Evolutionary conservation across 2,113 vertebrate genomes (phyloP).

Genomic region (Centrocercus urophasianus): DNA sequence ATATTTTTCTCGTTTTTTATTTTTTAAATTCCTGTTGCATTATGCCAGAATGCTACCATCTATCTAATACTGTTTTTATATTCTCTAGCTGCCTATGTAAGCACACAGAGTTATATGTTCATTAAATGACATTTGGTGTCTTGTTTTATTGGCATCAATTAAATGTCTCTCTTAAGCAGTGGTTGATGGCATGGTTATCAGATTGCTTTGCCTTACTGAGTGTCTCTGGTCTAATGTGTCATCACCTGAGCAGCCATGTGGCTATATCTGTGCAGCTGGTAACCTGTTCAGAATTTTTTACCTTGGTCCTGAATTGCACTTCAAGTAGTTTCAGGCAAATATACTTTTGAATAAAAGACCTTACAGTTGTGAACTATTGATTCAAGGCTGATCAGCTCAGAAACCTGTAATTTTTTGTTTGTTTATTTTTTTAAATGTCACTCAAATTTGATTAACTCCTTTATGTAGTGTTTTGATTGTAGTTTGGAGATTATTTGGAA

Average conservation of each 20-base stretch:
- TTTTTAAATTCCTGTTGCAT: not conserved
- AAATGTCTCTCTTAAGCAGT: not conserved
- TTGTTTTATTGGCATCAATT: not conserved
- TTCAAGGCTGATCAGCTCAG: not conserved
- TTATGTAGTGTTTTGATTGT: not conserved
- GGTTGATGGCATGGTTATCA: not conserved
- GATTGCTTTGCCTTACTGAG: not conserved
- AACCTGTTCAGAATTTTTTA: not conserved
- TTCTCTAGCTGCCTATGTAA: not conserved
- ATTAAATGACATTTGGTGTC: fast-evolving
- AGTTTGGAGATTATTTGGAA: not conserved
- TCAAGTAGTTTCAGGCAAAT: not conserved
- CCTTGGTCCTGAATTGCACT: not conserved
- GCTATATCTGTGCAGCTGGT: not conserved
- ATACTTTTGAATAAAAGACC: not conserved
- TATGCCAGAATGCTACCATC: not conserved
- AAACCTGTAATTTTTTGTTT: not conserved
- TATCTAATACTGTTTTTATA: not conserved
- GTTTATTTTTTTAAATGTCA: not conserved
- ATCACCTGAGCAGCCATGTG: not conserved
- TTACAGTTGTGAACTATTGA: not conserved
- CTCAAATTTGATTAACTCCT: not conserved
- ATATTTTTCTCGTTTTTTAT: not conserved
- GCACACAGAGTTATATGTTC: not conserved
- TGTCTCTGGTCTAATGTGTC: not conserved